phyloP scores from a whole-genome alignment of 1,140 invertebrate genomes.

The Sycophila sp. region DNA sequence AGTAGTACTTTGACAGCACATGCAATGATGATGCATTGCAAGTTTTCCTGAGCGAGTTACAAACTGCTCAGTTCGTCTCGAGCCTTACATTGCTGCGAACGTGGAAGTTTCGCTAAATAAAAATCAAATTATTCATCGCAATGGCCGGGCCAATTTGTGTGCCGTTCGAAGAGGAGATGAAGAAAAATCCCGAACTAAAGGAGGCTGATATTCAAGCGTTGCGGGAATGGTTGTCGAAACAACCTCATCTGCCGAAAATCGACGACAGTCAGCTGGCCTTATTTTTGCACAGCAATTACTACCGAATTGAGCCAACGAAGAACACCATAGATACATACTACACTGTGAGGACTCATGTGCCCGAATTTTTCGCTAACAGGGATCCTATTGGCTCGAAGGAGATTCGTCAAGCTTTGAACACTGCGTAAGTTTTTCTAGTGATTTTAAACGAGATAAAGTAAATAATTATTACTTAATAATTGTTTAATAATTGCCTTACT shows the following conservation, averaged over 20 bases:
- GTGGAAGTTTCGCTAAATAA: too few relatives aligned
- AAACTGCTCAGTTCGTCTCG: too few relatives aligned
- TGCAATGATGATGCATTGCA: too few relatives aligned
- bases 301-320: constrained; percentile 72
- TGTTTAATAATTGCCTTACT: neutral
- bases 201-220: constrained; percentile 69
- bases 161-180: constrained; percentile 67
- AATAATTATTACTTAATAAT: neutral
- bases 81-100: too few relatives aligned
- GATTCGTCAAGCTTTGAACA: constrained; percentile 62
- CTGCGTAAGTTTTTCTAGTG: constrained; percentile 61
- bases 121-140: too few relatives aligned
- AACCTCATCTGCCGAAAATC: constrained; percentile 72
- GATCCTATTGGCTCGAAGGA: constrained; percentile 63
- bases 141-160: too few relatives aligned
- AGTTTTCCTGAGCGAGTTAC: too few relatives aligned
- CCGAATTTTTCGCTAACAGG: constrained; percentile 71
- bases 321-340: constrained; percentile 73
- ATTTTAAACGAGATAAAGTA: neutral
- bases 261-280: constrained; percentile 69
- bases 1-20: too few relatives aligned
- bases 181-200: constrained; percentile 68
- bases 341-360: constrained; percentile 71
- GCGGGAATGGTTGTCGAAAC: constrained; percentile 70
- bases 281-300: constrained; percentile 74